Evolutionary conservation across 2,113 vertebrate genomes (phyloP).

Genomic region (Alosa alosa): DNA sequence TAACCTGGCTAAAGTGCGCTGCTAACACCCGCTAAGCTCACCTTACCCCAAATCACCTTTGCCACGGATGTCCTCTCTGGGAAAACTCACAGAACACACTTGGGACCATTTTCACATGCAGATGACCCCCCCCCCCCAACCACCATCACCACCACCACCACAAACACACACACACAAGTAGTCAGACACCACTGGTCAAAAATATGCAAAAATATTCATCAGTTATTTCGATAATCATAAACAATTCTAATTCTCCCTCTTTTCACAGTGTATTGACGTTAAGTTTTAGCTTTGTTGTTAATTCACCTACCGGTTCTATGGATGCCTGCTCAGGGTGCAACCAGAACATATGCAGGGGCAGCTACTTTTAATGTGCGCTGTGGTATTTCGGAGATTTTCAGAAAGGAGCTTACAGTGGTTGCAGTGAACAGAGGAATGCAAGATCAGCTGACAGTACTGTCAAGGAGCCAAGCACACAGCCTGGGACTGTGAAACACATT

Average conservation of each 20-base stretch:
- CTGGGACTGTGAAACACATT: conserved; percentile 50
- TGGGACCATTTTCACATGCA: neutral
- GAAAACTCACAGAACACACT: neutral
- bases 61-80: conserved; percentile 10
- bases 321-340: neutral
- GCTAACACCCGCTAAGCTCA: neutral
- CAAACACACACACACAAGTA: neutral
- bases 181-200: neutral
- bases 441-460: conserved; percentile 54
- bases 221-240: neutral
- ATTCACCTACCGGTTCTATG: neutral
- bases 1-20: neutral
- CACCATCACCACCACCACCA: neutral
- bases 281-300: neutral
- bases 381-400: conserved; percentile 16
- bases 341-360: conserved; percentile 1
- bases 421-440: conserved; percentile 50
- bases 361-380: neutral
- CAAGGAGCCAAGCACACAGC: conserved; percentile 54
- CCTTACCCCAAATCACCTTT: conserved; percentile 11
- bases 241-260: neutral
- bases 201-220: neutral
- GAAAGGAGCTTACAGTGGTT: conserved; percentile 18
- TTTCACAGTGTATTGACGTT: neutral
- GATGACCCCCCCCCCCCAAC: neutral